A percentile compares a stretch with the other conserved stretches of the same genome.
phyloP scores from a whole-genome alignment of 1,140 invertebrate genomes.

The Geopemphigus sp. region DNA sequence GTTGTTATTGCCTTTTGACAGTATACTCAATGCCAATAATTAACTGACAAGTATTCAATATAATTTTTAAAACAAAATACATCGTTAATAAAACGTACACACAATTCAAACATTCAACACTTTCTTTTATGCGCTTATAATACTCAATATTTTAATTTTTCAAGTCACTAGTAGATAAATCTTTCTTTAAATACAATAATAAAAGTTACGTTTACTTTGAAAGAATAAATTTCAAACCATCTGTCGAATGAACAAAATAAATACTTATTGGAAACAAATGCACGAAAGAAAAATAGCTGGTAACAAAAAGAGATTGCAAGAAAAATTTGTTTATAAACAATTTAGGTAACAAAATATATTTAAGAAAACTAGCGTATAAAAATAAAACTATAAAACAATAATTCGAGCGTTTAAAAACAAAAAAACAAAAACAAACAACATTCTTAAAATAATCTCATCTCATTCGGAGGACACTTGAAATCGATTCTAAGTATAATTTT shows the following conservation, averaged over 20 bases:
- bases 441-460: neutral
- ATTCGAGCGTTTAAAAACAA: neutral
- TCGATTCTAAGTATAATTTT: neutral
- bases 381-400: neutral
- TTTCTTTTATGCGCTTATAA: too few relatives aligned
- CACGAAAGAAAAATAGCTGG: neutral
- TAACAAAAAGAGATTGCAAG: neutral
- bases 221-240: too few relatives aligned
- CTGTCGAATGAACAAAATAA: neutral
- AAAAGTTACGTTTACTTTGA: too few relatives aligned
- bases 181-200: too few relatives aligned
- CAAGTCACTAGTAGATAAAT: too few relatives aligned
- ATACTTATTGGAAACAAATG: neutral
- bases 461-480: neutral
- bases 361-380: neutral
- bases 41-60: neutral
- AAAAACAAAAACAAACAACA: neutral
- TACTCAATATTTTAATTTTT: too few relatives aligned
- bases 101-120: neutral
- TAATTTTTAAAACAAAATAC: neutral
- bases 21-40: neutral
- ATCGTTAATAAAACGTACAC: neutral
- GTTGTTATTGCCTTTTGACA: neutral
- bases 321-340: neutral
- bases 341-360: constrained; percentile 19